Percentiles rank a stretch among this genome's conserved stretches.
These are phyloP conservation scores for Neomonachus schauinslandi DNA, from an alignment of 2,113 vertebrate species.

Conservation along the genomic window DNA sequence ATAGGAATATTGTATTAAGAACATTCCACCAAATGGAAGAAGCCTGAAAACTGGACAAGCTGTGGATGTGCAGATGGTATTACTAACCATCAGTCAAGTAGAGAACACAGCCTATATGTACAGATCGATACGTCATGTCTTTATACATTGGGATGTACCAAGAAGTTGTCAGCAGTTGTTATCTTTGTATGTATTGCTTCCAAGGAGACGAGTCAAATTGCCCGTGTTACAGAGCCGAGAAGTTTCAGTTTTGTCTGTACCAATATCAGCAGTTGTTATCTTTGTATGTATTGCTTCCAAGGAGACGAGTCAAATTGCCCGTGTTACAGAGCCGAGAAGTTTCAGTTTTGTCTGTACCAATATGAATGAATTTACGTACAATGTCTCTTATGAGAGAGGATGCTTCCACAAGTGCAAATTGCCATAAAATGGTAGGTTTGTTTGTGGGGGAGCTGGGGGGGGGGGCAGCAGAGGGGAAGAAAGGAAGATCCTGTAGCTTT, in stretches of 20 bases:
- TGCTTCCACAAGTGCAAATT: conserved; percentile 5
- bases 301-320: conserved; percentile 1
- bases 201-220: conserved; percentile 1
- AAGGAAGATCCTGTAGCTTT: not conserved
- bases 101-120: conserved; percentile 46
- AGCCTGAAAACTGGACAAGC: conserved; percentile 64
- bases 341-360: not conserved
- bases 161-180: conserved; percentile 72
- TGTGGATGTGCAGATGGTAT: conserved; percentile 71
- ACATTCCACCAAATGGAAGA: conserved; percentile 72
- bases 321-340: not conserved
- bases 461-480: not conserved
- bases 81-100: conserved; percentile 59
- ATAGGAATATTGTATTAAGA: conserved; percentile 73
- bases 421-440: not conserved
- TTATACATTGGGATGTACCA: not conserved
- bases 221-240: not conserved
- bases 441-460: not conserved
- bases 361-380: not conserved
- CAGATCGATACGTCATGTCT: conserved; percentile 59
- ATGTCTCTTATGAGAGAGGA: not conserved
- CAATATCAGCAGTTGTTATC: conserved; percentile 65
- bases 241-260: conserved; percentile 18
- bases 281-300: conserved; percentile 4
- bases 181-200: conserved; percentile 23